A percentile compares a stretch with the other conserved stretches of the same genome.
Conservation (phyloP, 2,797 vertebrate species). For the Myripristis murdjan region DNA sequence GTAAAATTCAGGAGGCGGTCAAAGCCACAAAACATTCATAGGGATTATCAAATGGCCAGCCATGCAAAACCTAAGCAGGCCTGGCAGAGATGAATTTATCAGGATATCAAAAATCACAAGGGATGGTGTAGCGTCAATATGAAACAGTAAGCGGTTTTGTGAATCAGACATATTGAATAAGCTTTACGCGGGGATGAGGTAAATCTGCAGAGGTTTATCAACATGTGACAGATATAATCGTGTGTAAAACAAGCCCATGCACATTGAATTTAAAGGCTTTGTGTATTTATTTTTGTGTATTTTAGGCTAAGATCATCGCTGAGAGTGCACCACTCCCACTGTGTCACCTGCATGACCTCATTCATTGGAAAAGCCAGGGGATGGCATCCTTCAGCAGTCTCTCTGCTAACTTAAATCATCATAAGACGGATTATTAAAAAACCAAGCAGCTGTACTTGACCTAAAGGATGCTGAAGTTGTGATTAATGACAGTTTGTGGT, state of each 20-base stretch:
- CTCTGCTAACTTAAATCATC: slow-evolving; percentile 22
- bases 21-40: slow-evolving; percentile 4
- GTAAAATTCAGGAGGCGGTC: slow-evolving; percentile 44
- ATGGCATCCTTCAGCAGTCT: slow-evolving; percentile 12
- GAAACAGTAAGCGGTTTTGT: slow-evolving; percentile 68
- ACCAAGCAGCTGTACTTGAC: slow-evolving; percentile 48
- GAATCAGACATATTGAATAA: slow-evolving; percentile 66
- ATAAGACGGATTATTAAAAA: slow-evolving; percentile 60
- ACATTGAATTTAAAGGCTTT: slow-evolving; percentile 31
- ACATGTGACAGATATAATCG: slow-evolving; percentile 62
- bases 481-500: slow-evolving; percentile 51
- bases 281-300: slow-evolving; percentile 25
- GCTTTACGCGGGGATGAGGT: slow-evolving; percentile 64
- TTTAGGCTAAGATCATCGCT: slow-evolving; percentile 14
- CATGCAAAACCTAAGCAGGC: slow-evolving; percentile 36
- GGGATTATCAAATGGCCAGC: slow-evolving; percentile 57
- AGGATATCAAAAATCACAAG: slow-evolving; percentile 55
- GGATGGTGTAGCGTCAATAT: slow-evolving; percentile 43
- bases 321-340: background rate
- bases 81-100: slow-evolving; percentile 53
- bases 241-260: slow-evolving; percentile 42
- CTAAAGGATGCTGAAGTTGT: slow-evolving; percentile 37
- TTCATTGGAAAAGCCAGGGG: slow-evolving; percentile 14
- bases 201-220: slow-evolving; percentile 65
- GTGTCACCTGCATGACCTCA: slow-evolving; percentile 19